A percentile compares a stretch with the other conserved stretches of the same genome.
Conservation (phyloP, 2,113 vertebrate genomes). For the Larimichthys crocea region DNA sequence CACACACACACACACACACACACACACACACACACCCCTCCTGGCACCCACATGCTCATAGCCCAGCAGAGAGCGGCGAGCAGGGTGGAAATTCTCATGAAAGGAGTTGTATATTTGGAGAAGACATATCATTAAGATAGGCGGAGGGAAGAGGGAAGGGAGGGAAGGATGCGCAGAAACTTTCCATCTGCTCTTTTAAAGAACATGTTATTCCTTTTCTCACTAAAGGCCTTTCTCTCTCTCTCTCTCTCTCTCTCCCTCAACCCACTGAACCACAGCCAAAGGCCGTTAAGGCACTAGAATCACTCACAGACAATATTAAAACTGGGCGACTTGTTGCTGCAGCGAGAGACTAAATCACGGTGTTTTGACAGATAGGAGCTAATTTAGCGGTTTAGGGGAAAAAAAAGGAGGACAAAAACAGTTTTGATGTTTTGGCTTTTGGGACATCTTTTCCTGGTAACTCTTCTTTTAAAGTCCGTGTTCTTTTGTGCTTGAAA, state of each 20-base stretch:
- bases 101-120: conserved; percentile 88
- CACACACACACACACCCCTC: conserved; percentile 12
- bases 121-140: conserved; percentile 89
- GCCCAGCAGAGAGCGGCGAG: conserved; percentile 80
- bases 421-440: conserved; percentile 45
- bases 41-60: conserved; percentile 68
- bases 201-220: conserved; percentile 84
- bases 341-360: conserved; percentile 62
- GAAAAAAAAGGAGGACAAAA: conserved; percentile 42
- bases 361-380: conserved; percentile 70
- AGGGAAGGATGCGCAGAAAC: conserved; percentile 79
- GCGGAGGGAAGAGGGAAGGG: conserved; percentile 77
- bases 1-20: conserved; percentile 44
- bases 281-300: conserved; percentile 77
- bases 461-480: conserved; percentile 13
- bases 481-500: not conserved
- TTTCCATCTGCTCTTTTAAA: conserved; percentile 87
- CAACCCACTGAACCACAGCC: conserved; percentile 68
- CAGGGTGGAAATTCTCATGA: conserved; percentile 89
- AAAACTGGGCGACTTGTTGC: conserved; percentile 70
- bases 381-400: conserved; percentile 70
- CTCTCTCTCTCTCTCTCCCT: conserved; percentile 36
- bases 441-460: conserved; percentile 26
- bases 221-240: conserved; percentile 60
- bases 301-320: conserved; percentile 75